phyloP scores from a whole-genome alignment of 2,113 vertebrate genomes.

The Origma solitaria region DNA sequence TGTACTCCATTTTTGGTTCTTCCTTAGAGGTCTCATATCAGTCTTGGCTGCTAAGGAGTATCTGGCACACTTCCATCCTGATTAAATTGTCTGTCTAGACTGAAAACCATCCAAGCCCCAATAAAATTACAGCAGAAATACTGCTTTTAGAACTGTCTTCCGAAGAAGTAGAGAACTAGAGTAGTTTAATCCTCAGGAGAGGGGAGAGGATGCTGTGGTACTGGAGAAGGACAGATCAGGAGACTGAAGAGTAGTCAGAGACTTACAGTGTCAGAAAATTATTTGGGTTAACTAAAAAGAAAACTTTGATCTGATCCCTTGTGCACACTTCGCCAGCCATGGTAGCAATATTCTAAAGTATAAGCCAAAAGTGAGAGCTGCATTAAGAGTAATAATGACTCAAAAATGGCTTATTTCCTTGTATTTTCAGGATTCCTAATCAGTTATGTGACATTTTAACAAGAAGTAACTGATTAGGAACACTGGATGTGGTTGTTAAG shows the following conservation, averaged over 20 bases:
- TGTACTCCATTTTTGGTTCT: not conserved
- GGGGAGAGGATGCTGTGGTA: not conserved
- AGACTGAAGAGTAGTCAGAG: not conserved
- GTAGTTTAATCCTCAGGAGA: not conserved
- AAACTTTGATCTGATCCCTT: not conserved
- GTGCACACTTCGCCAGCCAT: not conserved
- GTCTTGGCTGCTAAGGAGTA: not conserved
- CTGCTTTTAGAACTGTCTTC: not conserved
- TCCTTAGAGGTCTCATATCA: not conserved
- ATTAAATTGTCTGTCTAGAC: conserved; percentile 1
- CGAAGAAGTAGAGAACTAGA: not conserved
- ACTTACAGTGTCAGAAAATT: not conserved
- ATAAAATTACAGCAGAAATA: not conserved
- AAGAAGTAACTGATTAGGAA: not conserved
- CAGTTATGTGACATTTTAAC: not conserved
- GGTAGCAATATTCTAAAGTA: not conserved
- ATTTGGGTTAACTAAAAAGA: not conserved
- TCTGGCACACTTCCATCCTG: not conserved
- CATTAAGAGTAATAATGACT: not conserved
- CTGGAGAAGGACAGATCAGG: not conserved
- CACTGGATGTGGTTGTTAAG: not conserved
- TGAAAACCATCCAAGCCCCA: not conserved
- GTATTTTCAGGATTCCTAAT: not conserved
- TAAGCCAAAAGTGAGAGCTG: not conserved
- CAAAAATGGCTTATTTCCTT: not conserved